Percentiles rank a stretch among this genome's conserved stretches.
Evolutionary conservation across 2,113 vertebrate species (phyloP).

Genomic region (Cephalopholis sonnerati): DNA sequence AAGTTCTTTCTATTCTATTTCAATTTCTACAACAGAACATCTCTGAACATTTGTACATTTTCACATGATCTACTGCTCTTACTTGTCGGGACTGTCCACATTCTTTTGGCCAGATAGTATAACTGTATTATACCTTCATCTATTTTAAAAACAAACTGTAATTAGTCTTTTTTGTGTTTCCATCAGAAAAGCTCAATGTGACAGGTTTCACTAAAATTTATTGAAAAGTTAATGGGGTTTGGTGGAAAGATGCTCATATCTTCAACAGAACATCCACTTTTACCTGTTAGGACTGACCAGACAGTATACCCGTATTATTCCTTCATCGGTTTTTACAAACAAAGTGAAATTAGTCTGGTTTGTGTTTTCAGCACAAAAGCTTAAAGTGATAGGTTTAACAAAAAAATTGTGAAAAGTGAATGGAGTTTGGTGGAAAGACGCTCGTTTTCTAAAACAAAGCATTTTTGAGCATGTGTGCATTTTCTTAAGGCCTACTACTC

Average conservation of each 20-base stretch:
- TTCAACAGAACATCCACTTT: neutral
- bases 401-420: too few relatives aligned
- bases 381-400: too few relatives aligned
- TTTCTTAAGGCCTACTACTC: neutral
- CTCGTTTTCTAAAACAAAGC: neutral
- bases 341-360: too few relatives aligned
- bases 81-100: neutral
- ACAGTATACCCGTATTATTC: too few relatives aligned
- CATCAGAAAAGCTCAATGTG: neutral
- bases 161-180: neutral
- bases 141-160: neutral
- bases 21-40: neutral
- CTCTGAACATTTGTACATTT: neutral
- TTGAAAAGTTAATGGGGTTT: constrained; percentile 1
- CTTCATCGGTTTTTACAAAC: too few relatives aligned
- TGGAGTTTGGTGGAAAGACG: neutral
- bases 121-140: too few relatives aligned
- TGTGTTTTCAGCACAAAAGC: too few relatives aligned
- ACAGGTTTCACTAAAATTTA: neutral
- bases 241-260: neutral
- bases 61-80: neutral
- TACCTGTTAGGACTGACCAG: too few relatives aligned
- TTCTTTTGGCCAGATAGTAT: neutral
- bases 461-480: too few relatives aligned
- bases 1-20: too few relatives aligned